Percentiles rank a stretch among this genome's conserved stretches.
These are phyloP conservation scores for Paramuricea clavata DNA, from an alignment of 92 coral and sea anemone species.

Conservation along the genomic window DNA sequence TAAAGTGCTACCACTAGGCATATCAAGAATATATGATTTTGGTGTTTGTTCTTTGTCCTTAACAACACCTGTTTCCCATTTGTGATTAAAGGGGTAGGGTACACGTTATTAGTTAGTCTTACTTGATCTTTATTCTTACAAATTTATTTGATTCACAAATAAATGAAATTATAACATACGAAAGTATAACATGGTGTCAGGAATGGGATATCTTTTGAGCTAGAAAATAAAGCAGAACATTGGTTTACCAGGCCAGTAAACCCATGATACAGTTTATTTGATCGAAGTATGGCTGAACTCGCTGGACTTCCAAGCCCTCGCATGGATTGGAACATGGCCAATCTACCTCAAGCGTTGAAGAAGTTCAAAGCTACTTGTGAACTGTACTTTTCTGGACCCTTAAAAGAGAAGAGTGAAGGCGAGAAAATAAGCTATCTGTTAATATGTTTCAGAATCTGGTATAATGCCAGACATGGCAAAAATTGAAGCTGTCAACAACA, in stretches of 20 bases:
- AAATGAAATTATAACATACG: too few species aligned
- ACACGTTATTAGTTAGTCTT: constrained; percentile 29
- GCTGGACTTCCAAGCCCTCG: constrained; percentile 44
- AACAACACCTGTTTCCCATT: too few species aligned
- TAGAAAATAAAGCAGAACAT: too few species aligned
- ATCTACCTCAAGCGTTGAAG: constrained; percentile 43
- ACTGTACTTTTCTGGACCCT: constrained; percentile 57
- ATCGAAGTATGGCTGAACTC: constrained; percentile 49
- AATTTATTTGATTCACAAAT: too few species aligned
- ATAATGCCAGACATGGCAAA: too few species aligned
- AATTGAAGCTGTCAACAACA: too few species aligned
- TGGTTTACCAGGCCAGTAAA: too few species aligned
- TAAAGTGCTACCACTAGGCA: constrained; percentile 25
- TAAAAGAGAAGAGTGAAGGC: constrained; percentile 43
- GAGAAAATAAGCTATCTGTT: constrained; percentile 39
- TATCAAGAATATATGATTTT: constrained; percentile 46
- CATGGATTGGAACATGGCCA: constrained; percentile 41
- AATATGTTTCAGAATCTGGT: too few species aligned
- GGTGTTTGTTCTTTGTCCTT: too few species aligned
- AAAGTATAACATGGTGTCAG: background rate
- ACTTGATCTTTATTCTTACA: background rate
- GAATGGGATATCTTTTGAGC: too few species aligned
- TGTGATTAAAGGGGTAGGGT: constrained; percentile 20
- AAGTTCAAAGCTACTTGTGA: constrained; percentile 45
- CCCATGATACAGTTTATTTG: too few species aligned